A percentile compares a stretch with the other conserved stretches of the same genome.
Evolutionary conservation across 2,888 invertebrate genomes (phyloP).

Genomic region (Eurytoma californica): DNA sequence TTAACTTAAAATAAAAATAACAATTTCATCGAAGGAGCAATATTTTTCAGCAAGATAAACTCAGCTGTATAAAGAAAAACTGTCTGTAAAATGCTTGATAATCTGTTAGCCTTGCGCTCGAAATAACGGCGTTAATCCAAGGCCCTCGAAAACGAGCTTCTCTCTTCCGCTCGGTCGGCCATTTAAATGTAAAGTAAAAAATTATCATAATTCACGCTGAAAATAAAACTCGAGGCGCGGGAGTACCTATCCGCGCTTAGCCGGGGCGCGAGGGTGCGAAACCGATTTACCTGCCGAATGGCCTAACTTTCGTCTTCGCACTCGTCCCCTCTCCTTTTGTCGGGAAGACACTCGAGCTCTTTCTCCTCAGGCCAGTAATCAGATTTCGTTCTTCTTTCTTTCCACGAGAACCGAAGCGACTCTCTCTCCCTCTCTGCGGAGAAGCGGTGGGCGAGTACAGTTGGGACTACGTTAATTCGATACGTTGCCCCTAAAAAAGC

Average conservation of each 20-base stretch:
- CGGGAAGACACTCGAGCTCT: background rate
- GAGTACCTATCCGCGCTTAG: background rate
- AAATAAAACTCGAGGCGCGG: constrained; percentile 33
- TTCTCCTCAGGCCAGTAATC: constrained; percentile 29
- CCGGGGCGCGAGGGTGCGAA: constrained; percentile 28
- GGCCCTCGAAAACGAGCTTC: background rate
- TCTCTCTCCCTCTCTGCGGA: constrained; percentile 10
- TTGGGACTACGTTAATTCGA: constrained; percentile 22
- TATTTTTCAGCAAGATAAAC: no score
- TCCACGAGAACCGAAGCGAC: background rate
- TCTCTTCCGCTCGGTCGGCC: constrained; percentile 1
- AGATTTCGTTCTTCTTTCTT: constrained; percentile 33
- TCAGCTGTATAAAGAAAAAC: background rate
- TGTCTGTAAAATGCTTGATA: constrained; percentile 4
- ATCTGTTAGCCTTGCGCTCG: constrained; percentile 16
- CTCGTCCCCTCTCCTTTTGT: background rate
- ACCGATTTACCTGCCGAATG: constrained; percentile 48
- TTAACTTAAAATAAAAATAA: no score
- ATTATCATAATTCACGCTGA: constrained; percentile 53
- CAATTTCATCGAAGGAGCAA: no score
- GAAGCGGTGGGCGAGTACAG: background rate
- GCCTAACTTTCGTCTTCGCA: constrained; percentile 40
- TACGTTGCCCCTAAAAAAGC: background rate
- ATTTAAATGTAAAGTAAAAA: constrained; percentile 53
- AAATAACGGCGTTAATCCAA: constrained; percentile 30